These are phyloP conservation scores for Hypotaenidia philippensis DNA, from an alignment of 2,797 vertebrate species.

Conservation along the genomic window DNA sequence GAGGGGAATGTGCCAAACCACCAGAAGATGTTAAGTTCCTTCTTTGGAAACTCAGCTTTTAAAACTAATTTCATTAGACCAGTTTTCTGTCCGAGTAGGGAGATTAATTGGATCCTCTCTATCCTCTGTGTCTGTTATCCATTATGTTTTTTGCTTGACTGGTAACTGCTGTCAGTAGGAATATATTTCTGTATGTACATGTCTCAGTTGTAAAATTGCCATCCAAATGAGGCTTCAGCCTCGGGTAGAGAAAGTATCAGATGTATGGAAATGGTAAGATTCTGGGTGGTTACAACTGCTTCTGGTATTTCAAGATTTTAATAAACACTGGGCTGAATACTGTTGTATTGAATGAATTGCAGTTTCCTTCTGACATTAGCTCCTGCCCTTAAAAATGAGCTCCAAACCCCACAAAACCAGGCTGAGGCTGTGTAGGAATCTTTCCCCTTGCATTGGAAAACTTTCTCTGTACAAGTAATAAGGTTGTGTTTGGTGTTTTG, in stretches of 20 bases:
- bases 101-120: constrained; percentile 9
- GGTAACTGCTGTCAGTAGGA: constrained; percentile 16
- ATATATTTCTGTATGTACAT: neutral
- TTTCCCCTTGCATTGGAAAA: neutral
- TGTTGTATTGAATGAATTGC: neutral
- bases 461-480: neutral
- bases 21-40: neutral
- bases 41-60: neutral
- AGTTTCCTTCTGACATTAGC: neutral
- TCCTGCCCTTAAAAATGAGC: neutral
- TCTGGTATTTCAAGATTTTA: constrained; percentile 1
- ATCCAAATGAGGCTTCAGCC: neutral
- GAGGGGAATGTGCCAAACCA: neutral
- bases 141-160: constrained; percentile 29
- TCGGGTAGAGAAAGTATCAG: neutral
- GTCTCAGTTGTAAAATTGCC: neutral
- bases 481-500: too few relatives aligned
- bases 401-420: neutral
- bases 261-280: neutral
- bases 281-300: neutral
- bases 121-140: neutral
- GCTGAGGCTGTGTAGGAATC: neutral
- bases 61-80: neutral
- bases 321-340: neutral
- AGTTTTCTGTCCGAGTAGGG: neutral